Evolutionary conservation across 1,140 invertebrate species (phyloP).

Genomic region (Bombus waltoni): DNA sequence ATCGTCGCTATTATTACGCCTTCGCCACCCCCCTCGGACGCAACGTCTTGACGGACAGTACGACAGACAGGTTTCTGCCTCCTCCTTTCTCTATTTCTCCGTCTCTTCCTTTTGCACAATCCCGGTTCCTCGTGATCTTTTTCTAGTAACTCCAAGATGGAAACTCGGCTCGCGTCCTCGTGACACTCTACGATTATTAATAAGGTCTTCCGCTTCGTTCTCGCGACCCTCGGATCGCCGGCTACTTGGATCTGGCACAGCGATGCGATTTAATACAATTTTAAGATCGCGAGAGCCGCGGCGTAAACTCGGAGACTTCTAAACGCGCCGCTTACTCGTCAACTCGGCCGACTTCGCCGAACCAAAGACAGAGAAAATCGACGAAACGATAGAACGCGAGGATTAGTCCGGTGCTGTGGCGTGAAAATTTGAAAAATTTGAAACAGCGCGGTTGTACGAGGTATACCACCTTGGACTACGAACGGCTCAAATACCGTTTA

Average conservation of each 20-base stretch:
- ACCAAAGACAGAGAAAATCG: too few species aligned
- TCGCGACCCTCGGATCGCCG: neutral
- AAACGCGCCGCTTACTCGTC: too few species aligned
- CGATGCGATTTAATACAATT: neutral
- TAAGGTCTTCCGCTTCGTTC: neutral
- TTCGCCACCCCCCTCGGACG: constrained; percentile 65
- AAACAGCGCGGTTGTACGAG: too few species aligned
- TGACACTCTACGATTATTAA: constrained; percentile 40
- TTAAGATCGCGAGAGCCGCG: neutral
- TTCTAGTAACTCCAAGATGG: constrained; percentile 36
- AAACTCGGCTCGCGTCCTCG: constrained; percentile 20
- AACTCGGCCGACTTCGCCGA: too few species aligned
- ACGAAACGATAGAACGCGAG: too few species aligned
- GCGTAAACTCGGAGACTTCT: too few species aligned
- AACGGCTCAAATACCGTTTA: neutral
- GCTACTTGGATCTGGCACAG: neutral
- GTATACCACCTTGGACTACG: too few species aligned
- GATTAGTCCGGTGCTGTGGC: too few species aligned
- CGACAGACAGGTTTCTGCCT: constrained; percentile 40
- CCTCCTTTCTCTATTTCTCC: constrained; percentile 9
- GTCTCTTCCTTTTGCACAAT: neutral
- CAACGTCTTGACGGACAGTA: constrained; percentile 52
- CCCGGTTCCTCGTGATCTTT: neutral
- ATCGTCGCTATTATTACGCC: constrained; percentile 72
- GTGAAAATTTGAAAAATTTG: neutral